phyloP scores from a whole-genome alignment of 2,888 invertebrate species.

The Agrotis clavis region DNA sequence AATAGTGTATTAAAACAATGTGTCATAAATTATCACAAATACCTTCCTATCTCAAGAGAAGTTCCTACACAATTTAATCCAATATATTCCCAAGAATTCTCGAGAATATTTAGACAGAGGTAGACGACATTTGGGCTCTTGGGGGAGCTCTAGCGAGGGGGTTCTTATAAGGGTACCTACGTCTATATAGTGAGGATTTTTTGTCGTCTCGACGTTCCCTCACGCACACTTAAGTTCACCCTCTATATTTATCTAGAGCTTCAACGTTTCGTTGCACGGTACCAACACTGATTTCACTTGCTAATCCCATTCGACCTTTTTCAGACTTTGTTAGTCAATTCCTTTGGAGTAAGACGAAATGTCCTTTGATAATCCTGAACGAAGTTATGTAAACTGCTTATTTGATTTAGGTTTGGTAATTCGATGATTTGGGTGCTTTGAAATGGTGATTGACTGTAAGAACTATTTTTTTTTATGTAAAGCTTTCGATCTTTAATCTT shows the following conservation, averaged over 20 bases:
- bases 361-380: slow-evolving; percentile 45
- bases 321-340: slow-evolving; percentile 58
- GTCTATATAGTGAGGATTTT: slow-evolving; percentile 58
- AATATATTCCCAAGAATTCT: slow-evolving; percentile 56
- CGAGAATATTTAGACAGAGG: slow-evolving; percentile 64
- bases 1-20: slow-evolving; percentile 5
- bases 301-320: slow-evolving; percentile 65
- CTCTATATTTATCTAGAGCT: slow-evolving; percentile 61
- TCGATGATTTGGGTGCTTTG: slow-evolving; percentile 1
- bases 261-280: slow-evolving; percentile 51
- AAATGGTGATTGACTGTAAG: background rate
- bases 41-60: background rate
- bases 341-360: slow-evolving; percentile 46
- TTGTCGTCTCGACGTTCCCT: slow-evolving; percentile 66
- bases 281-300: slow-evolving; percentile 66
- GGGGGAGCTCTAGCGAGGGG: slow-evolving; percentile 47
- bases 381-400: slow-evolving; percentile 48
- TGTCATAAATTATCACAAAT: slow-evolving; percentile 20
- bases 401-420: slow-evolving; percentile 42
- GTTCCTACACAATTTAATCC: slow-evolving; percentile 45
- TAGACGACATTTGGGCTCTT: slow-evolving; percentile 56
- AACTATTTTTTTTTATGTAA: background rate
- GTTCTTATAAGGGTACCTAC: slow-evolving; percentile 46
- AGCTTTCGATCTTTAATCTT: too few relatives aligned
- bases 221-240: slow-evolving; percentile 52